Percentiles rank a stretch among this genome's conserved stretches.
Evolutionary conservation across 2,888 invertebrate species (phyloP).

Genomic region (Spatulosminthurus flaviceps): DNA sequence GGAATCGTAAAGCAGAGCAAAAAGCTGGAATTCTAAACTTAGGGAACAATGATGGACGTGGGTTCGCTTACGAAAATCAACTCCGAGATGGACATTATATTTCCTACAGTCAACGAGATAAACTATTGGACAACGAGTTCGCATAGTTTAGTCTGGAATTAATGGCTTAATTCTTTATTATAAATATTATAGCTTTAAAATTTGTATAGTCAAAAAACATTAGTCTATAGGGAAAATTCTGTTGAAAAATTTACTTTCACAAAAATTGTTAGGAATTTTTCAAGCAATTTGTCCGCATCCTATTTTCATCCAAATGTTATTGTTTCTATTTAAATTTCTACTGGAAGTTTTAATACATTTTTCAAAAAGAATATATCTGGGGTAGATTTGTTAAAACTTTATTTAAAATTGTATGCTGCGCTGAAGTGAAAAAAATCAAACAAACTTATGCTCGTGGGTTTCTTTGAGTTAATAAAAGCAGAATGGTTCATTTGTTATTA

Average conservation of each 20-base stretch:
- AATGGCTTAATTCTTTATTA: no score
- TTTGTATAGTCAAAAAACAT: no score
- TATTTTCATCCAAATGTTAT: no score
- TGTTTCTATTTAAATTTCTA: not conserved
- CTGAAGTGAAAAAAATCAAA: no score
- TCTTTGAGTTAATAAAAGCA: no score
- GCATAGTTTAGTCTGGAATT: constrained; percentile 26
- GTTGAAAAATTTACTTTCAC: no score
- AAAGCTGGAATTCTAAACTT: constrained; percentile 41
- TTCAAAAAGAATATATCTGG: not conserved
- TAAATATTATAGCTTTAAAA: no score
- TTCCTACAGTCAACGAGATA: constrained; percentile 44
- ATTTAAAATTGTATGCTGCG: not conserved
- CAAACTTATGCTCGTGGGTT: no score
- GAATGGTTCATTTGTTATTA: no score
- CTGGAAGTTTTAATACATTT: not conserved
- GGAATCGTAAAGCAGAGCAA: constrained; percentile 18
- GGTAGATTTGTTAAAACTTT: not conserved
- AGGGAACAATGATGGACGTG: constrained; percentile 26
- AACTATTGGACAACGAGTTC: constrained; percentile 46
- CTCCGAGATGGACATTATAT: constrained; percentile 41
- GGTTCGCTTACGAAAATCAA: constrained; percentile 23
- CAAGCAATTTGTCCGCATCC: no score
- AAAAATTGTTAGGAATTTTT: no score
- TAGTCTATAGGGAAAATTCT: no score